A percentile compares a stretch with the other conserved stretches of the same genome.
Conservation (phyloP, 2,113 vertebrate genomes). For the Alaudala cheleensis region DNA sequence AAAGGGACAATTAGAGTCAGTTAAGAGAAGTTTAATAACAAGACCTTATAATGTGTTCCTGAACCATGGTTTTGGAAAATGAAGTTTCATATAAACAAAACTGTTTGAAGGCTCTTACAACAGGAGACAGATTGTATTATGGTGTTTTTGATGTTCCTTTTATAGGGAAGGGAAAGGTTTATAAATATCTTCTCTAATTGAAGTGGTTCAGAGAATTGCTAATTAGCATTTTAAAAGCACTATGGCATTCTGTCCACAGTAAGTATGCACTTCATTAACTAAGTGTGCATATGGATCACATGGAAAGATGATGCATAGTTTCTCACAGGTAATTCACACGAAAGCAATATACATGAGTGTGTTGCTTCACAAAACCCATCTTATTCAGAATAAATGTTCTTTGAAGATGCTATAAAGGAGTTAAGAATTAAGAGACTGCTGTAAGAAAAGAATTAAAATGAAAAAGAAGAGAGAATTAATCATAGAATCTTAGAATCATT, state of each 20-base stretch:
- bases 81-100: conserved; percentile 47
- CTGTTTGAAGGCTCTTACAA: conserved; percentile 37
- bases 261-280: background rate
- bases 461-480: background rate
- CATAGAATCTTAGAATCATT: background rate
- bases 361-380: background rate
- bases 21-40: background rate
- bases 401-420: conserved; percentile 18
- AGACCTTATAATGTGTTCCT: background rate
- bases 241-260: background rate
- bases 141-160: conserved; percentile 52
- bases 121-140: conserved; percentile 34
- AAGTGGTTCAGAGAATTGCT: conserved; percentile 51
- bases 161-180: conserved; percentile 31
- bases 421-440: background rate
- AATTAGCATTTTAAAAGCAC: conserved; percentile 46
- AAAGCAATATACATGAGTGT: background rate
- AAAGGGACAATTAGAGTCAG: background rate
- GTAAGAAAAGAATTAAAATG: background rate
- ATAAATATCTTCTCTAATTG: conserved; percentile 50
- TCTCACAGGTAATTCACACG: conserved; percentile 47
- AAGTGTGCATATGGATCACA: conserved; percentile 25
- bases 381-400: background rate
- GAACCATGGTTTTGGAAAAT: conserved; percentile 15
- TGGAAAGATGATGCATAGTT: conserved; percentile 16